A percentile compares a stretch with the other conserved stretches of the same genome.
phyloP scores from a whole-genome alignment of 2,113 vertebrate species.

The Oplegnathus fasciatus region DNA sequence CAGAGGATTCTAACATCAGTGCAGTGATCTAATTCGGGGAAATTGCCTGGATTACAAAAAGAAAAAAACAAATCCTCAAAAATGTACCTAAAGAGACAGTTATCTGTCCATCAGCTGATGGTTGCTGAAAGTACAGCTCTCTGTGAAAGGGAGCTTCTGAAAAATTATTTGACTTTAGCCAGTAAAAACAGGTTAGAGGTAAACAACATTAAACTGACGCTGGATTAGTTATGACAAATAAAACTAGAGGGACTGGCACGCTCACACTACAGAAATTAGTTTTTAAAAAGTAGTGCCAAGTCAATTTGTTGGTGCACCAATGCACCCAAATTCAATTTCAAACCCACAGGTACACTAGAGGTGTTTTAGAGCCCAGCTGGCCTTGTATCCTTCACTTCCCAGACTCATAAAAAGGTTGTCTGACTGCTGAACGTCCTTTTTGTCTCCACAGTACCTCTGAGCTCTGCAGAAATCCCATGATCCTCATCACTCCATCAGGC shows the following conservation, averaged over 20 bases:
- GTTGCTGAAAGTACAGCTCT: not conserved
- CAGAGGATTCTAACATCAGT: not conserved
- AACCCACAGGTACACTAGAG: not conserved
- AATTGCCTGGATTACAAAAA: not conserved
- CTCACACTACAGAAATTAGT: not conserved
- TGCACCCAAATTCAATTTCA: slow-evolving; percentile 6
- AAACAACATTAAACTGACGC: not conserved
- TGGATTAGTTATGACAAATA: not conserved
- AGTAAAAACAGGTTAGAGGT: not conserved
- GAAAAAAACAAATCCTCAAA: not conserved
- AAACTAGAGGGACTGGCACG: not conserved
- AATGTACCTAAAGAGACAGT: not conserved
- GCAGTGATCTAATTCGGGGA: not conserved
- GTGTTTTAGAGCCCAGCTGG: not conserved
- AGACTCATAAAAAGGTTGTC: slow-evolving; percentile 14
- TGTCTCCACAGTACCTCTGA: slow-evolving; percentile 15
- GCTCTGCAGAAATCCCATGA: slow-evolving; percentile 54
- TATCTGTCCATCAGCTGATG: not conserved
- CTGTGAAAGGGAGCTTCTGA: not conserved
- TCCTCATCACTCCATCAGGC: slow-evolving; percentile 49
- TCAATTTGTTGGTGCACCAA: not conserved
- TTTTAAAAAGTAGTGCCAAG: not conserved
- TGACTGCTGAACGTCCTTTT: slow-evolving; percentile 36
- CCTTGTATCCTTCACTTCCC: slow-evolving; percentile 20
- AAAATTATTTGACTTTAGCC: not conserved